These are phyloP conservation scores for Axea sp. DNA, from an alignment of 2,888 invertebrate genomes.

Conservation along the genomic window DNA sequence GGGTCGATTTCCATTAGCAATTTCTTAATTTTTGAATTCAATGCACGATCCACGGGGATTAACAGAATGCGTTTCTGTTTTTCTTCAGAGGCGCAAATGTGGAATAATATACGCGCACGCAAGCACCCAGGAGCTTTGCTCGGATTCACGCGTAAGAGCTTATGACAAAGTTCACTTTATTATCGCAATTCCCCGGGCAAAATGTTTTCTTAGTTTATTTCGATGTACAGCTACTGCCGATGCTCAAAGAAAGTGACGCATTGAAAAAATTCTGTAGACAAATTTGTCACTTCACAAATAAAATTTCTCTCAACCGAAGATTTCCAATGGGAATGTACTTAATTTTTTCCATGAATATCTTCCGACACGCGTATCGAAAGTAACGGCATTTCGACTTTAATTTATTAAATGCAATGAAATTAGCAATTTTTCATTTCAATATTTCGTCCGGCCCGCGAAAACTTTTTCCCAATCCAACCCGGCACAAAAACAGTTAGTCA, in stretches of 20 bases:
- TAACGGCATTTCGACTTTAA: no score
- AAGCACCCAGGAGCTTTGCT: slow-evolving; percentile 13
- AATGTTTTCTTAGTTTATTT: slow-evolving; percentile 15
- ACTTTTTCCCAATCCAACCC: no score
- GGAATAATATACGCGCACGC: slow-evolving; percentile 17
- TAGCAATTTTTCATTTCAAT: no score
- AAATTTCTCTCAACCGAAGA: background rate
- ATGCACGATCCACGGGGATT: slow-evolving; percentile 26
- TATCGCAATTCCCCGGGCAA: slow-evolving; percentile 10
- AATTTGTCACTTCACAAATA: slow-evolving; percentile 6
- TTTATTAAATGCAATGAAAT: no score
- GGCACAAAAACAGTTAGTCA: no score
- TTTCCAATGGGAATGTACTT: slow-evolving; percentile 5
- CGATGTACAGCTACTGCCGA: background rate
- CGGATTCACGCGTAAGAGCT: slow-evolving; percentile 14
- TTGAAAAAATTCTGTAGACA: slow-evolving; percentile 7
- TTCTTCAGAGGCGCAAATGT: slow-evolving; percentile 37
- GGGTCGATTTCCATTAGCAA: slow-evolving; percentile 56
- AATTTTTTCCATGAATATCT: background rate
- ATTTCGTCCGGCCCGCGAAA: no score
- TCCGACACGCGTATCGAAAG: background rate
- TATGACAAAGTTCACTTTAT: slow-evolving; percentile 16
- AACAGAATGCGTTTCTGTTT: background rate
- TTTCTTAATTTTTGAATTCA: slow-evolving; percentile 56
- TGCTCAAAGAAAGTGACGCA: background rate